Evolutionary conservation across 2,113 vertebrate species (phyloP).

Genomic region (Lepisosteus osseus): DNA sequence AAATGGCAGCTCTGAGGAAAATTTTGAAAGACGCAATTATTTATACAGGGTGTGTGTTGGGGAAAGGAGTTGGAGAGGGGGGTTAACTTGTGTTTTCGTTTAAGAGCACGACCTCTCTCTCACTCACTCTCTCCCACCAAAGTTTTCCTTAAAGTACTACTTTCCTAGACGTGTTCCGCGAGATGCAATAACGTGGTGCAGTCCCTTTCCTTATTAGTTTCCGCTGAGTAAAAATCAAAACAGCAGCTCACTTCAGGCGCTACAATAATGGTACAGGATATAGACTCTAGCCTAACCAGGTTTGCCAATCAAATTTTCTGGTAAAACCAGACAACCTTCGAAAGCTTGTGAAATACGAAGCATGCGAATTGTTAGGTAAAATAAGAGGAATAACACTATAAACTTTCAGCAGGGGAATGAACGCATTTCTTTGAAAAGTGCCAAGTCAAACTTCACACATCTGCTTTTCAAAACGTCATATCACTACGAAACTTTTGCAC

Average conservation of each 20-base stretch:
- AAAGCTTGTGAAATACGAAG: too few relatives aligned
- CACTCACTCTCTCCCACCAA: neutral
- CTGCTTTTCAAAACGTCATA: too few relatives aligned
- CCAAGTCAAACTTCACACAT: too few relatives aligned
- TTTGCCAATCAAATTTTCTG: too few relatives aligned
- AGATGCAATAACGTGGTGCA: neutral
- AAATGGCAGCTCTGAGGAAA: conserved; percentile 5
- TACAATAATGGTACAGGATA: neutral
- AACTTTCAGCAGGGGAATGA: too few relatives aligned
- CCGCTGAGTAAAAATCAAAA: conserved; percentile 1
- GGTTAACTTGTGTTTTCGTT: conserved; percentile 18
- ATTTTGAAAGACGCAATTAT: conserved; percentile 3
- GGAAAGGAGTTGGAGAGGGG: conserved; percentile 3
- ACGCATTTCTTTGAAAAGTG: too few relatives aligned
- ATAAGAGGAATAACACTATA: too few relatives aligned
- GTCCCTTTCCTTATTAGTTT: neutral
- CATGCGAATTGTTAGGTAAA: too few relatives aligned
- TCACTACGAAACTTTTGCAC: too few relatives aligned
- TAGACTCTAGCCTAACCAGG: neutral
- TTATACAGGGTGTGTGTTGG: neutral
- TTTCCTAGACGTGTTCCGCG: neutral
- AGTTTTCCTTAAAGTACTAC: conserved; percentile 10
- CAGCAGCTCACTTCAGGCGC: neutral
- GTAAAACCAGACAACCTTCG: too few relatives aligned
- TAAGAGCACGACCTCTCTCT: conserved; percentile 8